Base-by-base conservation (phyloP, 2,113 vertebrate species). In the Sorex araneus region DNA sequence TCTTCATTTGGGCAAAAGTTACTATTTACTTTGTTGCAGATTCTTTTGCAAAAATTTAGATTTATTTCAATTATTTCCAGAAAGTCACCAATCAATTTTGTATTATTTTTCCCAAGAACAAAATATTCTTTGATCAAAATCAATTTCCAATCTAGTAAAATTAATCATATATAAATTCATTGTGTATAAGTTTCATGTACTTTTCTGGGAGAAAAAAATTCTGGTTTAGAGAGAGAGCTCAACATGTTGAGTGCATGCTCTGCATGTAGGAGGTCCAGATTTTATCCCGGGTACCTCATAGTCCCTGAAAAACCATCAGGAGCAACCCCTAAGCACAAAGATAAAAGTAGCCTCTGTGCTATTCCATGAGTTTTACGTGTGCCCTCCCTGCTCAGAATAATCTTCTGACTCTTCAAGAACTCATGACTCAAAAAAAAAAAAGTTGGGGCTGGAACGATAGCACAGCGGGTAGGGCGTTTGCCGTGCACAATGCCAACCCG, bases 41-140 rank as follows among this genome's bases (percentile, higher is more conserved):
- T 36, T 64, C 84, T 78, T 28, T 3, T 11, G 90, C 11, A 87
- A 54, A 54, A 54, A 36, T 66, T 90, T 54, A 84, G 13, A 92
- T 79, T 76, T 76, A 73, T 84, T 79, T 80, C 13, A 34, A 57
- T 90, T 88, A 40, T 88, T 91, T 90, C 23, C 50, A 71, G 18
- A 84, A 86, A 71, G 4, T 88, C 34, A 60, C 32, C n/a, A 64
- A 76, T 90, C 54, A 84, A 32, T 77, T 87, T 84, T 84, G 90
- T 30, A 87, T 43, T 2, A 45, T 60, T 10, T 79, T 76, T 75
- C 32, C 54, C 30, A 77, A 15, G 43, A 84, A 54, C 19, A 84
- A 94, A 87, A 66, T 77, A 93, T 40, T 71, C 6, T 50, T 2
- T 90, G 16, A 47, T 80, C 82, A 89, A 87, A 93, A 90, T 84